Evolutionary conservation across 2,113 vertebrate genomes (phyloP), one percentile per base, ranked within the genome.

Genomic region (Condylura cristata): DNA sequence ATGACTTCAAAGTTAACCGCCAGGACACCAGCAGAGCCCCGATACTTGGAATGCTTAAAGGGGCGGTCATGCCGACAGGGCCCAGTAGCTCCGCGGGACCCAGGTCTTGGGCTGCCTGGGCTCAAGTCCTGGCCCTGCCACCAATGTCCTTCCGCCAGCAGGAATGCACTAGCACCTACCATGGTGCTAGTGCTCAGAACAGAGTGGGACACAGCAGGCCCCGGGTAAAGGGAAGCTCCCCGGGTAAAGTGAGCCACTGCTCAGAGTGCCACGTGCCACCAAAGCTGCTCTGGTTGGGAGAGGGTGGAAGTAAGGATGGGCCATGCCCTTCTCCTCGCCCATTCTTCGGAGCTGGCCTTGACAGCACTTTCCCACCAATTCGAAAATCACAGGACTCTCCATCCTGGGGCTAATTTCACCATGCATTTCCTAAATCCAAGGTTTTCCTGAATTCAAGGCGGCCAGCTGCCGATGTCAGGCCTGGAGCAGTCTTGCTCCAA

Each of bases 351-450:
- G 39, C 32, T 41, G 90, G 6, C 32, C 28, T 28, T 41, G 48
- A 76, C 22, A n/a, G 14, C n/a, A 39, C 24, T 78, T 90, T 51
- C 26, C 79, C 60, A 63, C 28, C 34, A 74, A 61, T 34, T 60
- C 66, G 83, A 78, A 68, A 88, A 61, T 70, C 85, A 46, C 1
- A 53, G 30, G 41, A 34, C 68, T 76, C 60, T 76, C 39, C 46
- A 72, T 56, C 66, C 68, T 48, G 61, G 44, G 53, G 53, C 85
- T 66, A 60, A 79, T 89, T 82, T 95, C 65, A 86, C 22, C 68
- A 41, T 48, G 16, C 28, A 80, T 53, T 80, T 95, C 30, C 30
- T 44, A 6, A 91, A 89, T n/a, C 18, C 9, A 41, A 37, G 4
- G 53, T 56, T 56, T 22, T 22, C 53, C 18, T 56, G 53, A 56